Conservation (phyloP, 64 coral and sea anemone species). For the Porites australiensis region DNA sequence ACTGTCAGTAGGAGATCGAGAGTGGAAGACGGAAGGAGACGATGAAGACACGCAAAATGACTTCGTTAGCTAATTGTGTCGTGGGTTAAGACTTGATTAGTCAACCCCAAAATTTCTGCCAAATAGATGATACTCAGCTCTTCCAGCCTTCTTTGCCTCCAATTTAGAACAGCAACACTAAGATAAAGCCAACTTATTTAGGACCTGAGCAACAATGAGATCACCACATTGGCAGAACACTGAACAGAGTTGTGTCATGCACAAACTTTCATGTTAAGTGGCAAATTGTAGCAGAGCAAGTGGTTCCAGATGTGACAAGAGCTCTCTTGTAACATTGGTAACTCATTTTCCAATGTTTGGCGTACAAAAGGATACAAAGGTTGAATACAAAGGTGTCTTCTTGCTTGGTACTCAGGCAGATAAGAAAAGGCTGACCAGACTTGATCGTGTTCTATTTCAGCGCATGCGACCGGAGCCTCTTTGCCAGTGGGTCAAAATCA, state of each 20-base stretch:
- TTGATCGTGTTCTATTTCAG: not conserved
- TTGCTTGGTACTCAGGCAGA: not conserved
- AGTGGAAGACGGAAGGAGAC: too few species aligned
- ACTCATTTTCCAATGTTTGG: not conserved
- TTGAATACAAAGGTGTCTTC: constrained; percentile 36
- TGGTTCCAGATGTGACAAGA: not conserved
- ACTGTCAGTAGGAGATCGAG: not conserved
- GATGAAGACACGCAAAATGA: too few species aligned
- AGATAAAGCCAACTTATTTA: too few species aligned
- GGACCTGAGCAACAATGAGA: too few species aligned
- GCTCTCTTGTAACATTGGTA: not conserved
- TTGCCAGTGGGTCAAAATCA: too few species aligned
- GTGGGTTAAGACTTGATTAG: not conserved
- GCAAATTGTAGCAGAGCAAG: not conserved
- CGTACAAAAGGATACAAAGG: not conserved
- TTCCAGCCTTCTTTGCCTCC: not conserved
- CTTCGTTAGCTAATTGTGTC: not conserved
- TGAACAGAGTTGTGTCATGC: too few species aligned
- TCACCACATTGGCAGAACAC: too few species aligned
- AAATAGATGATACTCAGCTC: not conserved
- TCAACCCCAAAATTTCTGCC: not conserved
- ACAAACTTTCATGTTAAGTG: too few species aligned
- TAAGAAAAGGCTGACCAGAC: constrained; percentile 7
- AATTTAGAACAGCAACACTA: not conserved
- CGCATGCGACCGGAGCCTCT: too few species aligned